These are phyloP conservation scores for Larimichthys crocea DNA, from an alignment of 2,113 vertebrate genomes.

Conservation along the genomic window DNA sequence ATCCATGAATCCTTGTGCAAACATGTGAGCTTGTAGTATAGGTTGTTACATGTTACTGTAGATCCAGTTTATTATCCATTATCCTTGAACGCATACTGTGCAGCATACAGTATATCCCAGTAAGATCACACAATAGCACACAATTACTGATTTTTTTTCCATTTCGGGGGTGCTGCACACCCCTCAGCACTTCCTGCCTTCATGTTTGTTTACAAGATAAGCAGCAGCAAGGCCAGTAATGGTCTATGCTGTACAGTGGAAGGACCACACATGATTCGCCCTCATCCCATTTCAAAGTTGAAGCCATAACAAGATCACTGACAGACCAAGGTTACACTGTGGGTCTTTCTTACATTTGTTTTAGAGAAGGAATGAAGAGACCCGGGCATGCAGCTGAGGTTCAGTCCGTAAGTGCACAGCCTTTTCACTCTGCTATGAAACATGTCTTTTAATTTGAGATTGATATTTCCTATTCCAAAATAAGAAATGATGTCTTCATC, in stretches of 20 bases:
- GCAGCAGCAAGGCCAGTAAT: no score
- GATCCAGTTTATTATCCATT: no score
- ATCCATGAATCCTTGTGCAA: no score
- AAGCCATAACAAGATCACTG: background rate
- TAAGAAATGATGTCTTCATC: background rate
- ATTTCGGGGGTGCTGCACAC: no score
- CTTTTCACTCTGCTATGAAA: background rate
- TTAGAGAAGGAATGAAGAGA: background rate
- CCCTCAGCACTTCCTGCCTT: no score
- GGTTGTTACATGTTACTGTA: no score
- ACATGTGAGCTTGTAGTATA: no score
- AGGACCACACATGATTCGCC: background rate
- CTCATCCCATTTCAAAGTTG: constrained; percentile 20
- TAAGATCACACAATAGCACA: no score
- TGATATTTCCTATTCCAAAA: background rate
- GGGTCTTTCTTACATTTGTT: background rate
- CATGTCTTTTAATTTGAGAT: background rate
- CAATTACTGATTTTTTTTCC: no score
- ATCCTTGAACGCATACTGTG: no score
- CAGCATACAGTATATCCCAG: no score
- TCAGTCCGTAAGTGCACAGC: background rate
- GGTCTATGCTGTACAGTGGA: background rate
- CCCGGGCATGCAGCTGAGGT: background rate
- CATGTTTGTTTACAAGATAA: no score
- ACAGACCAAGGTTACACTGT: background rate